Evolutionary conservation across 2,113 vertebrate genomes (phyloP).

Genomic region (Papio anubis): DNA sequence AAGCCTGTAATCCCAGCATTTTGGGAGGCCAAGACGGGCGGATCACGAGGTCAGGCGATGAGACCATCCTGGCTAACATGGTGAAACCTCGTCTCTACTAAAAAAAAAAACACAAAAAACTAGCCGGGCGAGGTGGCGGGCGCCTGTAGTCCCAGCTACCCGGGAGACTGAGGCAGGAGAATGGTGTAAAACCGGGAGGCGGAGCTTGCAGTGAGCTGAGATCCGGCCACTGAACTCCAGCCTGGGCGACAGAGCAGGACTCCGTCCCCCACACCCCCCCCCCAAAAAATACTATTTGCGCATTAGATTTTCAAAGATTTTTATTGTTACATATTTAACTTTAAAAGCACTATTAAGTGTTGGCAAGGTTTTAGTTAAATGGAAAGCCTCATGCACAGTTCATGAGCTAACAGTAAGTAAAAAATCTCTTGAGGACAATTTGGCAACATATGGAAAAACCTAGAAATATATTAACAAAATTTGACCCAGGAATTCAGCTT

Average conservation of each 20-base stretch:
- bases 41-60: no score
- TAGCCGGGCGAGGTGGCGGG: no score
- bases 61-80: no score
- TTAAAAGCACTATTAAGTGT: not conserved
- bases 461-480: not conserved
- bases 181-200: fast-evolving
- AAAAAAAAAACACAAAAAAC: no score
- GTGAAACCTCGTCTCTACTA: no score
- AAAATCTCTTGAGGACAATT: not conserved
- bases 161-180: no score
- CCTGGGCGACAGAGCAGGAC: no score
- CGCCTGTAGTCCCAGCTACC: no score
- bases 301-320: not conserved
- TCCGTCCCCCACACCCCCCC: no score
- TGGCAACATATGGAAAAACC: not conserved
- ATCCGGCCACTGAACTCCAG: fast-evolving
- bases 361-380: not conserved
- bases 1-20: no score
- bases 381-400: not conserved
- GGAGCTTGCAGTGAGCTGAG: no score
- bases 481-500: not conserved
- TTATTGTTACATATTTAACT: not conserved
- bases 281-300: not conserved
- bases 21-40: no score
- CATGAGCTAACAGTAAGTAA: not conserved